These are phyloP conservation scores for Nyctereutes procyonoides DNA, from an alignment of 2,113 vertebrate genomes.

Conservation along the genomic window DNA sequence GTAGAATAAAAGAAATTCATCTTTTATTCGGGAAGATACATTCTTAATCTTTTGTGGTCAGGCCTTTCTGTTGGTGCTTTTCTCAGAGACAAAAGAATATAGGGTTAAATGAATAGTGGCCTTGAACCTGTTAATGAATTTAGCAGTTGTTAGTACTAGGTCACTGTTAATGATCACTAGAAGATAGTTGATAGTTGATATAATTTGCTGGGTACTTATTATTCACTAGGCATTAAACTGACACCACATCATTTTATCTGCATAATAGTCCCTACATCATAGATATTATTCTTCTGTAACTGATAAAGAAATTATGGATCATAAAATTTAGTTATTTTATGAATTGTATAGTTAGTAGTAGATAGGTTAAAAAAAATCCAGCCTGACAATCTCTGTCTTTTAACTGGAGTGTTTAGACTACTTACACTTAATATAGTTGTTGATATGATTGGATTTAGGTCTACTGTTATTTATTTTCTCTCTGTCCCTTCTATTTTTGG, in stretches of 20 bases:
- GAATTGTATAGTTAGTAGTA: background rate
- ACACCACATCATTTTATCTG: background rate
- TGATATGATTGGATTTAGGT: background rate
- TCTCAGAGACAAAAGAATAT: slow-evolving; percentile 45
- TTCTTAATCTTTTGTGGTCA: background rate
- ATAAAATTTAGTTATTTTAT: slow-evolving; percentile 39
- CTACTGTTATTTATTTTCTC: background rate
- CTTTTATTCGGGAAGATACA: background rate
- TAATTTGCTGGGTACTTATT: slow-evolving; percentile 15
- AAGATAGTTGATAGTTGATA: background rate
- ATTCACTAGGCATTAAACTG: slow-evolving; percentile 5
- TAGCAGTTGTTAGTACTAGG: background rate
- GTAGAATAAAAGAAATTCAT: background rate
- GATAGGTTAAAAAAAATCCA: background rate
- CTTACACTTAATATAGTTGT: slow-evolving; percentile 32
- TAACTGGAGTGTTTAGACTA: background rate
- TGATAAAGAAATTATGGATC: background rate
- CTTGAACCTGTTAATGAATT: background rate
- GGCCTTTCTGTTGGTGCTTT: background rate
- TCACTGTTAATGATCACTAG: slow-evolving; percentile 7
- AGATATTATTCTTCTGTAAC: background rate
- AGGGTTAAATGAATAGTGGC: background rate
- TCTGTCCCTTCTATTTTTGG: background rate
- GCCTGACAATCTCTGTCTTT: background rate
- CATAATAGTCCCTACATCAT: background rate